Base-by-base conservation (phyloP, 2,888 invertebrate genomes). In the Drosophila anceps region DNA sequence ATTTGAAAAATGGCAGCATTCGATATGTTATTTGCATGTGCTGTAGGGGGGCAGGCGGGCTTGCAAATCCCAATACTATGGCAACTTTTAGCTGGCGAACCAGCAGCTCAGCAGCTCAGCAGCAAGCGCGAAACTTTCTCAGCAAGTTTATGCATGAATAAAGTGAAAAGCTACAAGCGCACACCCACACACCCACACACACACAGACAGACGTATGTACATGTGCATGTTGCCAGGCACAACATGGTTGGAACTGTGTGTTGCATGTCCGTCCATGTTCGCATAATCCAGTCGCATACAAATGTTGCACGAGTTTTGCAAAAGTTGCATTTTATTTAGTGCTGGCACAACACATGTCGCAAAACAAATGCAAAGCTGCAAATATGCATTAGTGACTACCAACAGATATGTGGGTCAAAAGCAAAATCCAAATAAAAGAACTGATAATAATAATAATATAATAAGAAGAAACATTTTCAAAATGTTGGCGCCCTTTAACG, bases 301-400 rank as follows among this genome's bases (percentile, higher is more conserved):
- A 76, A 67, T 76, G 76, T 76, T 63, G 76, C 59, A 51, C 59
- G 54, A 66, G 55, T 76, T 78, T 69, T 15, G 61, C 63, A 63
- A 85, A 85, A 82, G 81, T 85, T 82, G 73, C 70, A 76, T 69
- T 82, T 82, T 86, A 85, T 85, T 82, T 85, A 73, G 78, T 76
- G 71, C 65, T 37, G 58, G 18, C 46, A 35, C 18, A 63, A 68
- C 33, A 74, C 43, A 59, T 70, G 79, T 79, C 67, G 39, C 50
- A 31, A 31, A 63, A 75, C 62, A 62, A 75, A 71, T 71, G 74
- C 66, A 63, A 54, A 64, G 79, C 74, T 65, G 64, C 71, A 74
- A 79, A 72, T 65, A 62, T 71, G 64, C 79, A 79, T 82, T 75
- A 82, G 79, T 41, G 39, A 24, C 46, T 53, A 39, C 48, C 63